Evolutionary conservation across 2,888 invertebrate genomes (phyloP).

Genomic region (Parnassius apollo): DNA sequence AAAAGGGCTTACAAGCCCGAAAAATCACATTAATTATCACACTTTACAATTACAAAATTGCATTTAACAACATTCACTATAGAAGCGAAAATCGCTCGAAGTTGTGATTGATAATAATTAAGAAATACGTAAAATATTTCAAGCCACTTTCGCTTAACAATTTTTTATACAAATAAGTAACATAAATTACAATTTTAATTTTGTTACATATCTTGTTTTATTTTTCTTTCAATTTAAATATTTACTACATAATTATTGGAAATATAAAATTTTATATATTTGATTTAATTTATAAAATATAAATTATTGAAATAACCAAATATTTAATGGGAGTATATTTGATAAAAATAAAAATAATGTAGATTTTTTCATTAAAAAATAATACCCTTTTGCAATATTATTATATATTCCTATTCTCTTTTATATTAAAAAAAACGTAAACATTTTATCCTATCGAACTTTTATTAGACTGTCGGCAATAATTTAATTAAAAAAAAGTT

Average conservation of each 20-base stretch:
- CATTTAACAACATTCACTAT: not conserved
- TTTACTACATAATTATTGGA: not conserved
- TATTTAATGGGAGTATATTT: too few relatives aligned
- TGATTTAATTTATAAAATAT: not conserved
- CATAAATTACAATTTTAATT: slow-evolving; percentile 7
- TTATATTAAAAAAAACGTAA: too few relatives aligned
- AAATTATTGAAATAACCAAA: too few relatives aligned
- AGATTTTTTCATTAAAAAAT: too few relatives aligned
- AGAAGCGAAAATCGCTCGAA: slow-evolving; percentile 22
- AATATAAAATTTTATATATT: too few relatives aligned
- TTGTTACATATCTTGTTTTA: too few relatives aligned
- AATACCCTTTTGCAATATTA: too few relatives aligned
- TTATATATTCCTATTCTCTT: too few relatives aligned
- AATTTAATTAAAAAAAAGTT: too few relatives aligned
- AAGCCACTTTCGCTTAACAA: slow-evolving; percentile 18
- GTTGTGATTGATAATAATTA: not conserved
- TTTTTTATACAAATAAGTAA: not conserved
- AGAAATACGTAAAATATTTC: not conserved
- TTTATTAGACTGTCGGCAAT: too few relatives aligned
- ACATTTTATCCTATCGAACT: too few relatives aligned
- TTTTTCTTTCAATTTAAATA: slow-evolving; percentile 2
- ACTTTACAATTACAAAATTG: not conserved
- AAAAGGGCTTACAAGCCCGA: slow-evolving; percentile 1
- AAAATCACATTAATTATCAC: not conserved
- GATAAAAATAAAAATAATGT: too few relatives aligned